Percentiles rank a stretch among this genome's conserved stretches.
phyloP scores from a whole-genome alignment of 1,140 invertebrate species.

The Ips typographus region DNA sequence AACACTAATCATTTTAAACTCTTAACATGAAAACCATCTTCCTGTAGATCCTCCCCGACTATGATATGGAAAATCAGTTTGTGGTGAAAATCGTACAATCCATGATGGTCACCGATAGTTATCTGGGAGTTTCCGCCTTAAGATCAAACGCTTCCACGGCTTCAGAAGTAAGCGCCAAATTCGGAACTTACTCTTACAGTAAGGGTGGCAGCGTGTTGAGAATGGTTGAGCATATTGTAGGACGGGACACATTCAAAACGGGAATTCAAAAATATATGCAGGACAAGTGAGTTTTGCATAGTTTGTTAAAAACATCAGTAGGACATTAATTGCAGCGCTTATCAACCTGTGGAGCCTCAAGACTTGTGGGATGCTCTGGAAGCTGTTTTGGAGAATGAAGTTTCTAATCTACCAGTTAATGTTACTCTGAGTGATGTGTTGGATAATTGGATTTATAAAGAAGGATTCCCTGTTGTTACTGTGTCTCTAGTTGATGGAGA shows the following conservation, averaged over 20 bases:
- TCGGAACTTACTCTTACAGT: constrained; percentile 61
- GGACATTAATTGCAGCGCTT: background rate
- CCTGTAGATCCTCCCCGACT: constrained; percentile 24
- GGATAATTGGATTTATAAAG: constrained; percentile 17
- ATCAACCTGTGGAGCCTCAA: background rate
- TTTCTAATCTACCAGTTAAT: background rate
- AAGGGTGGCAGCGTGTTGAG: constrained; percentile 69
- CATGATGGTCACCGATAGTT: constrained; percentile 44
- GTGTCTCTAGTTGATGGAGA: background rate
- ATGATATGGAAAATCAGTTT: constrained; percentile 47
- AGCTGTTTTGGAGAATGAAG: background rate
- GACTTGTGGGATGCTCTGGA: constrained; percentile 14
- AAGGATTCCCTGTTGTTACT: constrained; percentile 7
- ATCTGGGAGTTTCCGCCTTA: constrained; percentile 43
- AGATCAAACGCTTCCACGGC: constrained; percentile 43
- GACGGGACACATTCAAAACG: constrained; percentile 59
- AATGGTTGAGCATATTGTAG: constrained; percentile 74
- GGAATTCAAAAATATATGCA: constrained; percentile 61
- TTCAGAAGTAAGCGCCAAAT: constrained; percentile 54
- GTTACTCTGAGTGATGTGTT: constrained; percentile 10
- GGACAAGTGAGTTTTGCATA: constrained; percentile 51
- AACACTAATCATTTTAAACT: background rate
- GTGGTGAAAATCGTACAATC: constrained; percentile 54
- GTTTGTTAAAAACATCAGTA: background rate
- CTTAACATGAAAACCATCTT: background rate